Conservation (phyloP, 1,140 invertebrate species). For the Cydia fagiglandana region DNA sequence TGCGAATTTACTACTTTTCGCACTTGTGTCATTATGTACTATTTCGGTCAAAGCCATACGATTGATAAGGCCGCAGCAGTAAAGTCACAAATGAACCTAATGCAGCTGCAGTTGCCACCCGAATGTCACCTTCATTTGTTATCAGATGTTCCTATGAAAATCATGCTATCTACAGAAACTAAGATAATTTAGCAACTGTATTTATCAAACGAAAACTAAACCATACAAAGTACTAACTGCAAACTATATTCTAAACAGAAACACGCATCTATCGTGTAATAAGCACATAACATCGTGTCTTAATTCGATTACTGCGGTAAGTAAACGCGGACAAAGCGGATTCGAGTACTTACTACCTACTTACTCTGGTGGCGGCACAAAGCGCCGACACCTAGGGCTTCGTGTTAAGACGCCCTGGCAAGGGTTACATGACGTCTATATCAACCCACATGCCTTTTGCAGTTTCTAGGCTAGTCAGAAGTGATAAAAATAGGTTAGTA, state of each 20-base stretch:
- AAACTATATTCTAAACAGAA: background rate
- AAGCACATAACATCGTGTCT: conserved; percentile 30
- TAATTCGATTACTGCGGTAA: conserved; percentile 52
- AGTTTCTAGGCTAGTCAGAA: conserved; percentile 1
- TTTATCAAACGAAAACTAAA: no score
- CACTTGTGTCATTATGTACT: no score
- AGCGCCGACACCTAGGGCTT: conserved; percentile 65
- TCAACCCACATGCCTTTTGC: conserved; percentile 10
- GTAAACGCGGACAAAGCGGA: conserved; percentile 54
- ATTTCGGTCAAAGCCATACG: no score
- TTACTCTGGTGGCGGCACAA: conserved; percentile 38
- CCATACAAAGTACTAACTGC: background rate
- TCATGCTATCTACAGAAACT: no score
- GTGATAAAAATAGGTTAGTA: no score
- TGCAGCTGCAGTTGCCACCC: no score
- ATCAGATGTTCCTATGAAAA: no score
- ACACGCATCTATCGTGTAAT: background rate
- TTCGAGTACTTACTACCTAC: conserved; percentile 54
- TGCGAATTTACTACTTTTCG: no score
- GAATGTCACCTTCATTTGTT: no score
- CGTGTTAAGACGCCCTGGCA: conserved; percentile 41
- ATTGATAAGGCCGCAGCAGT: no score
- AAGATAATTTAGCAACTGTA: no score
- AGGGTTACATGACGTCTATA: conserved; percentile 34
- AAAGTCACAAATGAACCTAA: no score